phyloP scores from a whole-genome alignment of 2,888 invertebrate genomes.

The Drosophila tripunctata region DNA sequence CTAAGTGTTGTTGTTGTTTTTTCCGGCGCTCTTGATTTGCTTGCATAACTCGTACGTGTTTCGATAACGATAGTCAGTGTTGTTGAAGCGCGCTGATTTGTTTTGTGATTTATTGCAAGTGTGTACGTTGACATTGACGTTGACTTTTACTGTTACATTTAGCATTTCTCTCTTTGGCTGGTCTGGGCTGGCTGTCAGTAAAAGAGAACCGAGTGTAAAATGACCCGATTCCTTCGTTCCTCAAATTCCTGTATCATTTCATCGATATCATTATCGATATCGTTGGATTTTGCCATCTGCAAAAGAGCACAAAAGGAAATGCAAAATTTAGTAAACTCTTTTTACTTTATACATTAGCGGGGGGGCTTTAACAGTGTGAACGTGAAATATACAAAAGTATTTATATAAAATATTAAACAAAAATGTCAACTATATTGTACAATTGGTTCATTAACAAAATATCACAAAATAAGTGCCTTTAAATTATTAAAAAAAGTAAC shows the following conservation, averaged over 20 bases:
- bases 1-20: not conserved
- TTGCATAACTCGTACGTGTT: not conserved
- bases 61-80: conserved; percentile 22
- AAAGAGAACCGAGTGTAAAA: conserved; percentile 67
- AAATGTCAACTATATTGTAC: no score
- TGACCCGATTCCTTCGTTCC: conserved; percentile 67
- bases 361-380: no score
- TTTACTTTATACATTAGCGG: no score
- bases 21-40: not conserved
- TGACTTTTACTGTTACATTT: no score
- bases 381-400: no score
- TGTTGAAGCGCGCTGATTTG: conserved; percentile 58
- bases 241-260: conserved; percentile 73
- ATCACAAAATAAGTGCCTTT: no score
- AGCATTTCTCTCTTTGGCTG: no score
- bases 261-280: conserved; percentile 69
- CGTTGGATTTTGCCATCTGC: conserved; percentile 67
- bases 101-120: conserved; percentile 41
- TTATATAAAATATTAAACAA: no score
- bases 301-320: not conserved
- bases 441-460: no score
- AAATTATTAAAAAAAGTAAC: no score
- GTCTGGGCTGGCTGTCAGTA: conserved; percentile 76
- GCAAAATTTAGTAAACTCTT: no score
- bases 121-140: no score